These are phyloP conservation scores for Tapirus indicus DNA, from an alignment of 2,797 vertebrate species.

Conservation along the genomic window DNA sequence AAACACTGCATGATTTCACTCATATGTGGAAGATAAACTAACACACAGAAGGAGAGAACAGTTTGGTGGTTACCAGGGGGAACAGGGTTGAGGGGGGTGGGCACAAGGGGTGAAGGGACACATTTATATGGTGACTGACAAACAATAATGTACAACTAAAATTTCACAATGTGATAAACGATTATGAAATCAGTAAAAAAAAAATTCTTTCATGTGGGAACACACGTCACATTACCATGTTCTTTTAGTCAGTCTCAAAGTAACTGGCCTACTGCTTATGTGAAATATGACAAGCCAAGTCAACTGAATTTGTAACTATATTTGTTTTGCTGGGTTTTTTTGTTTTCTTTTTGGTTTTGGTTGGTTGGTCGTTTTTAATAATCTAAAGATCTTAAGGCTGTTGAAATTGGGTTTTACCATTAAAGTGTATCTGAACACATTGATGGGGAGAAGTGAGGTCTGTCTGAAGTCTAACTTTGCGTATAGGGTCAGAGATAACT, in stretches of 20 bases:
- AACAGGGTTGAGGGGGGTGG: too few species aligned
- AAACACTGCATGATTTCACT: too few species aligned
- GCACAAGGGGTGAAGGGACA: too few species aligned
- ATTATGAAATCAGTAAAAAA: background rate
- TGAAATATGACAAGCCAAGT: background rate
- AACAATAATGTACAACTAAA: too few species aligned
- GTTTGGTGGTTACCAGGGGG: too few species aligned
- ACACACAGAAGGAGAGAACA: too few species aligned
- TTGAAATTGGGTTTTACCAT: slow-evolving; percentile 52
- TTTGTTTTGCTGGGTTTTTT: background rate
- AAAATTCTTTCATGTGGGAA: background rate
- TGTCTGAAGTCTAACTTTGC: background rate
- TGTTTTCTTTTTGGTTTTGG: background rate
- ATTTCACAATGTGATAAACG: too few species aligned
- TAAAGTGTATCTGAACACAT: slow-evolving; percentile 25
- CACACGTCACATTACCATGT: background rate
- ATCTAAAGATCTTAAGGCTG: slow-evolving; percentile 7
- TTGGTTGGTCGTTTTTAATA: slow-evolving; percentile 46
- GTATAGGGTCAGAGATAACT: slow-evolving; percentile 41
- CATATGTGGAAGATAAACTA: too few species aligned
- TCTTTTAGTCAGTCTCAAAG: slow-evolving; percentile 41
- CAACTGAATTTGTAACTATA: background rate
- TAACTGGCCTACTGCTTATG: background rate
- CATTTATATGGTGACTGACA: too few species aligned
- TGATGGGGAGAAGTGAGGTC: background rate